These are phyloP conservation scores for Rhinophrynus dorsalis DNA, from an alignment of 2,797 vertebrate genomes.

Conservation along the genomic window DNA sequence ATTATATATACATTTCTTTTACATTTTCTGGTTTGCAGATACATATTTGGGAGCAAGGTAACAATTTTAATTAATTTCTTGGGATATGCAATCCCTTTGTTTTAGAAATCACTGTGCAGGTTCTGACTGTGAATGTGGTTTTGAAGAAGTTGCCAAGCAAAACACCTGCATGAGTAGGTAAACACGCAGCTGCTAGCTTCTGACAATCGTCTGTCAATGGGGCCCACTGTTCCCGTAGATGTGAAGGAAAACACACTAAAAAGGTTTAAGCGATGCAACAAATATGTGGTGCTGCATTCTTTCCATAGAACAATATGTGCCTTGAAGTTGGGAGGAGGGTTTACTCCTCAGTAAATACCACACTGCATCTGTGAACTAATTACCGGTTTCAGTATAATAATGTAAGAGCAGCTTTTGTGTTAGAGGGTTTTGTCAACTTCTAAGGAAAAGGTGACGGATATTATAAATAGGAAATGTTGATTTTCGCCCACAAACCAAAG, in stretches of 20 bases:
- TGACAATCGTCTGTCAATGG: conserved; percentile 41
- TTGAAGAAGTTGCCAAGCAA: conserved; percentile 50
- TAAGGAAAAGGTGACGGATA: neutral
- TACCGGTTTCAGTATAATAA: conserved; percentile 23
- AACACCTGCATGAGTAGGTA: conserved; percentile 50
- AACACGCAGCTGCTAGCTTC: conserved; percentile 53
- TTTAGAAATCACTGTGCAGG: conserved; percentile 49
- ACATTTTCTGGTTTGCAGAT: conserved; percentile 13
- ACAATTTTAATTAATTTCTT: conserved; percentile 12
- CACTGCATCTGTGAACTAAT: conserved; percentile 13
- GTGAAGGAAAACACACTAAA: conserved; percentile 17
- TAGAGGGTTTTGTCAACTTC: neutral
- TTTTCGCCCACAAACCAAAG: conserved; percentile 11
- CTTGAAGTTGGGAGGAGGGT: conserved; percentile 18
- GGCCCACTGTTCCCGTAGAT: conserved; percentile 26
- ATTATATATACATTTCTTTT: neutral
- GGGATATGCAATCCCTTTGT: conserved; percentile 22
- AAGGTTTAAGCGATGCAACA: conserved; percentile 25
- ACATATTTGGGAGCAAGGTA: too few species aligned
- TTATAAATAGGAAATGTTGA: conserved; percentile 28
- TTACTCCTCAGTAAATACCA: conserved; percentile 36
- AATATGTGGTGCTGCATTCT: conserved; percentile 34
- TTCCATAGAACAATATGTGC: conserved; percentile 35
- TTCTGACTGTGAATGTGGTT: conserved; percentile 54
- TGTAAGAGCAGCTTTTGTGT: conserved; percentile 17